Percentiles rank a stretch among this genome's conserved stretches.
Conservation (phyloP, 2,888 invertebrate genomes). For the Melinaea menophilus region DNA sequence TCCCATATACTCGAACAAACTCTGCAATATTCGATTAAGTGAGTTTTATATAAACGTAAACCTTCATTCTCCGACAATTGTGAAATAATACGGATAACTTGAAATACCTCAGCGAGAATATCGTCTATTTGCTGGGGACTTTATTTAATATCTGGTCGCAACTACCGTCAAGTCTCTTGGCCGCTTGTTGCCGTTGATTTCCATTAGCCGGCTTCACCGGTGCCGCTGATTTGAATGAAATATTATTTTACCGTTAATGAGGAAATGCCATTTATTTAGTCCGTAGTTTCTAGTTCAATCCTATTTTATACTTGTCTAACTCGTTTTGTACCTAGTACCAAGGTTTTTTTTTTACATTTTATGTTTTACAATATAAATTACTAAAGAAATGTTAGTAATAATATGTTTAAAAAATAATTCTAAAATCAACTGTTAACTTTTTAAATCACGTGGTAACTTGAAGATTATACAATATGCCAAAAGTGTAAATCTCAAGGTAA, state of each 20-base stretch:
- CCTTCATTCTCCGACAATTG: too few relatives aligned
- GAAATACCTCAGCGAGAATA: slow-evolving; percentile 12
- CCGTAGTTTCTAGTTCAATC: background rate
- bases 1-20: too few relatives aligned
- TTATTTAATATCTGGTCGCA: slow-evolving; percentile 20
- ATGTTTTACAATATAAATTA: background rate
- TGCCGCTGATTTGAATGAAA: slow-evolving; percentile 1
- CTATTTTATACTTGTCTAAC: background rate
- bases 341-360: background rate
- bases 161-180: slow-evolving; percentile 20
- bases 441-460: too few relatives aligned
- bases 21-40: too few relatives aligned
- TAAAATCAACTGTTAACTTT: too few relatives aligned
- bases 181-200: slow-evolving; percentile 24
- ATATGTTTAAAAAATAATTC: too few relatives aligned
- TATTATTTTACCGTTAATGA: slow-evolving; percentile 13
- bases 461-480: too few relatives aligned
- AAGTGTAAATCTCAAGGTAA: too few relatives aligned
- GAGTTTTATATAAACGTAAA: too few relatives aligned
- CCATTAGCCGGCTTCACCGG: slow-evolving; percentile 15
- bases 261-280: background rate
- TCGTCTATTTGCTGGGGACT: slow-evolving; percentile 13
- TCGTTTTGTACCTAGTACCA: background rate
- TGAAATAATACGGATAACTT: too few relatives aligned
- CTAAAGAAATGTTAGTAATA: too few relatives aligned